Evolutionary conservation across 2,113 vertebrate genomes (phyloP).

Genomic region (Heteronetta atricapilla): DNA sequence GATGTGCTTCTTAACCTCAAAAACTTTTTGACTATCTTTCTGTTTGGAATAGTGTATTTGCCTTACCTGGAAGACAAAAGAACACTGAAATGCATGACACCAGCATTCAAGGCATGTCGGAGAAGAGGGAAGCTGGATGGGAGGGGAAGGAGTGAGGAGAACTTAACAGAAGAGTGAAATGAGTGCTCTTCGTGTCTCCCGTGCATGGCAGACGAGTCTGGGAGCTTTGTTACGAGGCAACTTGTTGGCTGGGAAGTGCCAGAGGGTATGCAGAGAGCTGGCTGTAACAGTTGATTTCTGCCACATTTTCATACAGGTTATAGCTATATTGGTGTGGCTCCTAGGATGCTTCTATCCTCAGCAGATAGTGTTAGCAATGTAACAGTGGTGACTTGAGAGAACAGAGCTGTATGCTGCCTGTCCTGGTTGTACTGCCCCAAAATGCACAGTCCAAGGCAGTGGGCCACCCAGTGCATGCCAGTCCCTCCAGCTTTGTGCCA

Average conservation of each 20-base stretch:
- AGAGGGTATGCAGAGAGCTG: fast-evolving
- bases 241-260: background rate
- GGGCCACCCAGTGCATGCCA: background rate
- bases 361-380: background rate
- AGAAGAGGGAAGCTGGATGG: background rate
- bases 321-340: background rate
- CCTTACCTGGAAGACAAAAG: background rate
- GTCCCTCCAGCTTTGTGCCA: background rate
- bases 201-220: background rate
- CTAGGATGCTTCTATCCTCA: background rate
- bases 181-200: background rate
- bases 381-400: background rate
- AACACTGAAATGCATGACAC: background rate
- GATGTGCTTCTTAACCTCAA: background rate
- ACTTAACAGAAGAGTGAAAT: background rate
- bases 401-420: background rate
- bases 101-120: background rate
- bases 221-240: background rate
- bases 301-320: background rate
- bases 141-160: background rate
- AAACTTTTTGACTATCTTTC: background rate
- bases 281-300: background rate
- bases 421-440: background rate
- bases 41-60: background rate
- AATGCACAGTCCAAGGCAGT: background rate